A percentile compares a stretch with the other conserved stretches of the same genome.
These are phyloP conservation scores for Triplophysa bombifrons DNA, from an alignment of 2,797 vertebrate species.

Conservation along the genomic window DNA sequence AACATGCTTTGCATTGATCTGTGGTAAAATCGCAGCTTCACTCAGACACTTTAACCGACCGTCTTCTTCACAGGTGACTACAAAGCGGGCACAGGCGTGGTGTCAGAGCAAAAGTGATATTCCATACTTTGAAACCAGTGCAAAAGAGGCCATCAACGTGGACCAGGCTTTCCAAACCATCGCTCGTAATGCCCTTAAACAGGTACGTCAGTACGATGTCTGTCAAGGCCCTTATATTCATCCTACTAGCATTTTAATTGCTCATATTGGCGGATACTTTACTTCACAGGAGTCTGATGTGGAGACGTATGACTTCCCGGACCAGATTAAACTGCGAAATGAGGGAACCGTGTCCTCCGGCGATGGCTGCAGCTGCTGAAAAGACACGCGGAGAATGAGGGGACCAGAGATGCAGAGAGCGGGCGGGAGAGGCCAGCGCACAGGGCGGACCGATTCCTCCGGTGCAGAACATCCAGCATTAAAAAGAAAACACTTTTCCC, in stretches of 20 bases:
- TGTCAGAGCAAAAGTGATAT: constrained; percentile 67
- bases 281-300: constrained; percentile 58
- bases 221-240: background rate
- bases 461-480: constrained; percentile 48
- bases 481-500: constrained; percentile 45
- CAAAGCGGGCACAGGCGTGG: constrained; percentile 65
- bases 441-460: background rate
- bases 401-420: constrained; percentile 20
- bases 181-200: constrained; percentile 65
- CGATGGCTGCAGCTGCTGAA: constrained; percentile 61
- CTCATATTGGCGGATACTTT: background rate
- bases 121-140: constrained; percentile 67
- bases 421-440: background rate
- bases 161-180: constrained; percentile 70
- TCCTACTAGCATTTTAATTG: background rate
- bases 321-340: constrained; percentile 62
- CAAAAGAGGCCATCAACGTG: constrained; percentile 68
- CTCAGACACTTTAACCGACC: background rate
- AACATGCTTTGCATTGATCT: too few relatives aligned
- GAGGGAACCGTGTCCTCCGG: constrained; percentile 51
- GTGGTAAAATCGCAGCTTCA: too few relatives aligned
- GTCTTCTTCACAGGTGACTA: constrained; percentile 55
- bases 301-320: constrained; percentile 62
- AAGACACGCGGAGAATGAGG: background rate
- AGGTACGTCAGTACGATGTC: constrained; percentile 37